Evolutionary conservation across 2,888 invertebrate species (phyloP), one percentile per base, ranked within the genome.

Genomic region (Chironomus tentans): DNA sequence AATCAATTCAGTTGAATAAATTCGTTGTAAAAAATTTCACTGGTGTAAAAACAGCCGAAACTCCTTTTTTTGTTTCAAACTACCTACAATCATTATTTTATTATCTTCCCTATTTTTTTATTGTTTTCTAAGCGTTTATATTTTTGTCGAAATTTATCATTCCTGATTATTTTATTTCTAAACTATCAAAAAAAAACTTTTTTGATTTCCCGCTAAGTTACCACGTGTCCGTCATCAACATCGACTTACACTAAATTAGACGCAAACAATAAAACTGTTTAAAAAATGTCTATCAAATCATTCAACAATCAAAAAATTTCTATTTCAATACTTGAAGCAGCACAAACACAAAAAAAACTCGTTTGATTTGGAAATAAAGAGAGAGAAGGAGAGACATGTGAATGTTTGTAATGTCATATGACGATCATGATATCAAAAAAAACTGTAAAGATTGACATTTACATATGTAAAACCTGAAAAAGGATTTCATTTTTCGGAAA

Each of bases 201-300:
- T 65, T 65, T 65, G 65, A 65, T 65, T 72, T 46, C 72, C 61
- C 72, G 72, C 70, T 47, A 70, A 70, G 70, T 22, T 48, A 70
- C 70, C 70, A 70, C 70, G 70, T 70, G 70, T 70, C 70, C 70
- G 21, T 70, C 68, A 68, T 68, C 68, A 68, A 68, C 18, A 13
- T 21, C 47, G 21, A 47, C n/a, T 47, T 70, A 70, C 70, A 48
- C 70, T 22, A 48, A 70, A 70, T 70, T 70, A 70, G 15, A 47
- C 70, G 46, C 70, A 70, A 70, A 70, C 70, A 70, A 70, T 70
- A n/a, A 48, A 70, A 48, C 70, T 70, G 70, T 70, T 48, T 70
- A 70, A 2, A 65, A 56, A 65, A 12, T 48, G 70, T 70, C 70
- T 47, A 48, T 70, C 70, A 70, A 70, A 70, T 70, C 48, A 48